Evolutionary conservation across 2,888 invertebrate species (phyloP).

Genomic region (Drosophila emarginata): DNA sequence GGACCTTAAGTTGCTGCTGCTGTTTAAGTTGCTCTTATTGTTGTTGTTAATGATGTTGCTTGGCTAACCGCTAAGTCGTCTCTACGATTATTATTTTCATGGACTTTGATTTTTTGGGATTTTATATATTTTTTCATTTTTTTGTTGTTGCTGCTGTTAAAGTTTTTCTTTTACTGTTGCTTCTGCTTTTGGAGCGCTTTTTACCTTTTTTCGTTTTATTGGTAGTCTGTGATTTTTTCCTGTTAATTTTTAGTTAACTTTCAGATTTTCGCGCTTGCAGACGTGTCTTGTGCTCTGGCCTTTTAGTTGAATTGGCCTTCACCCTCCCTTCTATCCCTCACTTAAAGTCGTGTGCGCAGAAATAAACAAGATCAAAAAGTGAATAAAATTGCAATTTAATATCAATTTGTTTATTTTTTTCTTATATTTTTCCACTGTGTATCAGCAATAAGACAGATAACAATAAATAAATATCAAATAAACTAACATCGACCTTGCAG

Average conservation of each 20-base stretch:
- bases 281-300: constrained; percentile 65
- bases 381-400: constrained; percentile 3
- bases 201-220: constrained; percentile 58
- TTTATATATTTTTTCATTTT: constrained; percentile 61
- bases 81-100: constrained; percentile 80
- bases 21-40: constrained; percentile 34
- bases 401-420: neutral
- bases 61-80: constrained; percentile 29
- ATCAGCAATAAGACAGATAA: constrained; percentile 19
- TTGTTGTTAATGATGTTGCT: constrained; percentile 23
- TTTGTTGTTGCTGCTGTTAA: constrained; percentile 45
- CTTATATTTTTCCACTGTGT: neutral
- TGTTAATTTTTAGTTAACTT: constrained; percentile 80
- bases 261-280: constrained; percentile 81
- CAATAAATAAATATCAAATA: constrained; percentile 10
- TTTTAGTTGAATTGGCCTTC: neutral
- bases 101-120: constrained; percentile 81
- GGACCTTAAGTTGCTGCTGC: constrained; percentile 23
- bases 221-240: constrained; percentile 65
- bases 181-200: constrained; percentile 18
- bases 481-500: too few relatives aligned
- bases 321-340: neutral
- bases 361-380: constrained; percentile 15
- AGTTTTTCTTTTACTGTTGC: constrained; percentile 58
- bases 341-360: constrained; percentile 60